Conservation (phyloP, 2,888 invertebrate genomes). For the Amblyteles armatorius region DNA sequence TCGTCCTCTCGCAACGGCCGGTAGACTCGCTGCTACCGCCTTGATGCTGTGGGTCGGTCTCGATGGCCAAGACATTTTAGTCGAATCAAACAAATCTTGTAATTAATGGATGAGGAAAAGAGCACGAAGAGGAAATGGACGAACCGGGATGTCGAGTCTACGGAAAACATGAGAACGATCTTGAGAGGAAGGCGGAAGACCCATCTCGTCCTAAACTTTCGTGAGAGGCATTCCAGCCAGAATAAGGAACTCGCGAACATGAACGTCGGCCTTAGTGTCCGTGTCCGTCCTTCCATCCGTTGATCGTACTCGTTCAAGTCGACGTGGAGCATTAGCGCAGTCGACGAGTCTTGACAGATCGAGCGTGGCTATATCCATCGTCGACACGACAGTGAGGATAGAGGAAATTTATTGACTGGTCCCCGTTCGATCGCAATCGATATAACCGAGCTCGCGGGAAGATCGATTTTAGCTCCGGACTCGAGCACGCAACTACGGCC, state of each 20-base stretch:
- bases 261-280: slow-evolving; percentile 41
- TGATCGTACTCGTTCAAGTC: slow-evolving; percentile 3
- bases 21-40: neutral
- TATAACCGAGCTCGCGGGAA: slow-evolving; percentile 23
- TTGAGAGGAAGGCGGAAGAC: slow-evolving; percentile 11
- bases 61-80: neutral
- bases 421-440: slow-evolving; percentile 62
- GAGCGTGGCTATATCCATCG: slow-evolving; percentile 66
- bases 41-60: slow-evolving; percentile 32
- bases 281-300: slow-evolving; percentile 41
- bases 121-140: neutral
- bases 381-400: slow-evolving; percentile 70
- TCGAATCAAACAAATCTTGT: too few species aligned
- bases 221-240: neutral
- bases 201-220: slow-evolving; percentile 12
- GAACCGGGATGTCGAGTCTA: neutral
- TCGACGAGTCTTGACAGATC: slow-evolving; percentile 66
- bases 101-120: neutral
- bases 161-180: neutral
- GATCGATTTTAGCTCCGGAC: slow-evolving; percentile 46
- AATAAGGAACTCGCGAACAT: slow-evolving; percentile 3
- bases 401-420: slow-evolving; percentile 71
- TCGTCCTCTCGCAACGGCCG: neutral
- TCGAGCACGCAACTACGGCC: slow-evolving; percentile 44
- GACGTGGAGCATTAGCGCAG: slow-evolving; percentile 48